Percentiles rank a stretch among this genome's conserved stretches.
These are phyloP conservation scores for Trachemys scripta DNA, from an alignment of 2,113 vertebrate genomes.

Conservation along the genomic window DNA sequence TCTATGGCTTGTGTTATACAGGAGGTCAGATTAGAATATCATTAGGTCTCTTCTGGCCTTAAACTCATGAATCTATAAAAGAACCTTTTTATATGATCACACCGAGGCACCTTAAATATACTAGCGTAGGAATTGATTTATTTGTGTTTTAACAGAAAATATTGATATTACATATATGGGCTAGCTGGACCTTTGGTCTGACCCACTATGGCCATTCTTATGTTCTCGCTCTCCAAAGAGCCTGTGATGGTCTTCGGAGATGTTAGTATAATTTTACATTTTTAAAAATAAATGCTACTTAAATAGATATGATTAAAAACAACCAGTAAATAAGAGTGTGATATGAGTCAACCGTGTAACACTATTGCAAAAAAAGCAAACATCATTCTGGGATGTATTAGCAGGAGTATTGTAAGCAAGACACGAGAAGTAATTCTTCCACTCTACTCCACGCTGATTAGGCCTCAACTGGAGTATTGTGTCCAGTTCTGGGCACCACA, in stretches of 20 bases:
- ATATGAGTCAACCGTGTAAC: background rate
- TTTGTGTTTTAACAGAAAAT: slow-evolving; percentile 3
- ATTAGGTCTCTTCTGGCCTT: background rate
- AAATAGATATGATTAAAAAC: background rate
- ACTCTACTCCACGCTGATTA: too few relatives aligned
- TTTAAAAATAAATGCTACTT: background rate
- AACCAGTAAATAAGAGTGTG: slow-evolving; percentile 1
- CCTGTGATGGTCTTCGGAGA: background rate
- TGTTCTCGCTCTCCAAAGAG: background rate
- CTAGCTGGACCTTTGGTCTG: too few relatives aligned
- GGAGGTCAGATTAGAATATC: background rate
- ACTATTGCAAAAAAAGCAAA: too few relatives aligned
- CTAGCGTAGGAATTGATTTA: background rate
- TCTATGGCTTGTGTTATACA: background rate
- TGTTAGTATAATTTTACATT: background rate
- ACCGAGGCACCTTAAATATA: background rate
- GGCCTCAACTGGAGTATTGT: too few relatives aligned
- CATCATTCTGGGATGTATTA: too few relatives aligned
- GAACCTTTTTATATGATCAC: background rate
- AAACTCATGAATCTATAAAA: slow-evolving; percentile 12
- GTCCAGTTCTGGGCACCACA: too few relatives aligned
- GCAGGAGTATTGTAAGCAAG: too few relatives aligned
- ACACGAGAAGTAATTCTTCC: too few relatives aligned
- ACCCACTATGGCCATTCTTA: too few relatives aligned
- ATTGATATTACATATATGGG: background rate